These are phyloP conservation scores for Myoxocephalus aenaeus DNA, from an alignment of 2,797 vertebrate species.

Conservation along the genomic window DNA sequence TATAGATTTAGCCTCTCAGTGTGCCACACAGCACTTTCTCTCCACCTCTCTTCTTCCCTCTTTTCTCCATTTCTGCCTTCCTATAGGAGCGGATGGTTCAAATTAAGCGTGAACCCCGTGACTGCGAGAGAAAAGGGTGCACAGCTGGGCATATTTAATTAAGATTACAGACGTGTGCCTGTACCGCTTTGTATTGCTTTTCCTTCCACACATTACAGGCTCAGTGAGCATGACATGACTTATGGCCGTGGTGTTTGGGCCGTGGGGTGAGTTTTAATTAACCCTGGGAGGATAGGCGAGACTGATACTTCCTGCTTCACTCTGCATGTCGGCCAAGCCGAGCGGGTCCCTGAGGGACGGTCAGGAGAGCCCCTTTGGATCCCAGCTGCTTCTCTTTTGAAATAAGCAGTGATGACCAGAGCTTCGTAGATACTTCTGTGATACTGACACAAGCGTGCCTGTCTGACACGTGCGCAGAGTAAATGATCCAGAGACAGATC, in stretches of 20 bases:
- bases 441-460: neutral
- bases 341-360: neutral
- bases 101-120: constrained; percentile 42
- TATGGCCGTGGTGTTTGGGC: constrained; percentile 44
- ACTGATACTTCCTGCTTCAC: constrained; percentile 33
- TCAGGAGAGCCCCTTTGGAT: constrained; percentile 13
- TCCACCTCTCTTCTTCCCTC: constrained; percentile 13
- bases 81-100: constrained; percentile 37
- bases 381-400: constrained; percentile 20
- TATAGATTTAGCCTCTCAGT: constrained; percentile 70
- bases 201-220: constrained; percentile 41
- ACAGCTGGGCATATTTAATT: constrained; percentile 71
- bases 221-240: constrained; percentile 61
- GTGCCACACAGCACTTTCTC: constrained; percentile 69
- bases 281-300: constrained; percentile 43
- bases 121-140: constrained; percentile 30
- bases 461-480: neutral
- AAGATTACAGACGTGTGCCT: constrained; percentile 56
- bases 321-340: constrained; percentile 41
- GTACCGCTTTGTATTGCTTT: constrained; percentile 42
- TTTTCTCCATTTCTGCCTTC: constrained; percentile 17
- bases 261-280: constrained; percentile 50
- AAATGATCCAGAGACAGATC: neutral
- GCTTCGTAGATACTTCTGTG: neutral
- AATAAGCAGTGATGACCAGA: constrained; percentile 1